Base-by-base conservation (phyloP, 2,113 vertebrate species). In the Pelobates fuscus region DNA sequence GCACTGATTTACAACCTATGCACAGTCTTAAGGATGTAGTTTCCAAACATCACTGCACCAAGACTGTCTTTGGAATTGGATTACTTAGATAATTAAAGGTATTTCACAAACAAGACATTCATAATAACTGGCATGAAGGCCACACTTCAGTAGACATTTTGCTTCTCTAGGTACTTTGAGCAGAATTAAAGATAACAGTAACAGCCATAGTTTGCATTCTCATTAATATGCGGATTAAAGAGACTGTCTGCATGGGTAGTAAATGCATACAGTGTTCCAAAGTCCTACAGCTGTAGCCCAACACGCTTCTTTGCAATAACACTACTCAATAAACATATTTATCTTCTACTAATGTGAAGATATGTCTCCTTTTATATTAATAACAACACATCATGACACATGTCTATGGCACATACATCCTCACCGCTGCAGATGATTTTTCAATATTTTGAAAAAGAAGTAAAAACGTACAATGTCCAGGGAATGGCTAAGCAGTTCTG, bases 41-140 rank as follows among this genome's bases (percentile, higher is more conserved):
- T 23, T 20, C 7, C 2, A 5, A 8, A 20, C 46, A 52, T 3
- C 5, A 18, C 3, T 20, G 14, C 15, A 3, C 46, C 15, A 17
- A 52, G 5, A 70, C 44, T 49, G 20, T 55, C 21, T 72, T 63
- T 64, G 44, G 46, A 21, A 55, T 41, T 26, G 12, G 59, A 52
- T 32, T 44, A 67, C 61, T 49, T 49, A 5, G 17, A 52, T 52
- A 29, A 52, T 30, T 52, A n/a, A 20, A 15, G n/a, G n/a, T 14
- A n/a, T 7, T 67, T 24, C 23, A 58, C 55, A 24, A 24, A 58
- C 2, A 58, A 2, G 15, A 49, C 26, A 60, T 26, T 25, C 15
- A 29, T 27, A 60, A 17, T 25, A 24, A 29, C 10, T 60, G 25
- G 26, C 1, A 63, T 32, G 18, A 37, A 37, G 5, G 32, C 10